Percentiles rank a stretch among this genome's conserved stretches.
Evolutionary conservation across 2,797 vertebrate genomes (phyloP).

Genomic region (Thalassophryne amazonica): DNA sequence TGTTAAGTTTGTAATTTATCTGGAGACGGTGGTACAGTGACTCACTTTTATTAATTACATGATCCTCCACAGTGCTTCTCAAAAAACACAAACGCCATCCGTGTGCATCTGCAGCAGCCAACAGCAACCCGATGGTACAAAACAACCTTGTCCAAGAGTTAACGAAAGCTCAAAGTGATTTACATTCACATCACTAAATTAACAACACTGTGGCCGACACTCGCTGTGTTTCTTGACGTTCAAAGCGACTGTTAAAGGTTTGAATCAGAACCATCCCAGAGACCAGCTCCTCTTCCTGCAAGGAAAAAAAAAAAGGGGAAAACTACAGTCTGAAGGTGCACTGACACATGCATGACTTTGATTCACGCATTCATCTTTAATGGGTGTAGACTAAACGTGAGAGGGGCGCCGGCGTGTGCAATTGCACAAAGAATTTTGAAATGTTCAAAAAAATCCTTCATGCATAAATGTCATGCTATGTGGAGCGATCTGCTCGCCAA

Average conservation of each 20-base stretch:
- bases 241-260: not conserved
- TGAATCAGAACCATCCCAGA: not conserved
- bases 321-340: too few species aligned
- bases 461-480: too few species aligned
- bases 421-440: too few species aligned
- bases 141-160: constrained; percentile 1
- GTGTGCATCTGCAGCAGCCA: constrained; percentile 29
- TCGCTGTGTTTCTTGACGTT: not conserved
- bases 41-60: constrained; percentile 35
- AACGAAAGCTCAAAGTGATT: constrained; percentile 13
- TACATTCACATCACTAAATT: constrained; percentile 24
- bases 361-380: too few species aligned
- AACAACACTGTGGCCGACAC: constrained; percentile 2
- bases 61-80: constrained; percentile 79
- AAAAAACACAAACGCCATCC: constrained; percentile 50
- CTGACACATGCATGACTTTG: too few species aligned
- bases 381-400: too few species aligned
- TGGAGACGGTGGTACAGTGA: constrained; percentile 2
- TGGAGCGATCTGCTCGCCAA: too few species aligned
- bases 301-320: too few species aligned
- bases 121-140: not conserved
- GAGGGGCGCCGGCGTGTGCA: too few species aligned
- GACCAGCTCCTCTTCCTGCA: constrained; percentile 8
- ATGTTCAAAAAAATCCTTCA: too few species aligned
- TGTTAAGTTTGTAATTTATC: too few species aligned